Conservation (phyloP, 2,888 invertebrate genomes). For the Hofmannophila pseudospretella region DNA sequence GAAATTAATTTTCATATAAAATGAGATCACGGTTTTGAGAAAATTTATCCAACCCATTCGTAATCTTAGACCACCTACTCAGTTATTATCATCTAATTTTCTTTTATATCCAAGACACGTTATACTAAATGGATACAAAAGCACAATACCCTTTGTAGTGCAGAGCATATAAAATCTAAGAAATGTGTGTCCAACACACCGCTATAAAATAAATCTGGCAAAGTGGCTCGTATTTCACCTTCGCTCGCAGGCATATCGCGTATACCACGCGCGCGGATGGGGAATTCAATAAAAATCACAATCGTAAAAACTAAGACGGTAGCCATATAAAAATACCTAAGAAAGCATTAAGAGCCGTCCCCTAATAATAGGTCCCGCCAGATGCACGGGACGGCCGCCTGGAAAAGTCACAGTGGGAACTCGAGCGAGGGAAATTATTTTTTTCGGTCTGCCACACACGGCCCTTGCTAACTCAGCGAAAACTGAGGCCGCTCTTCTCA, state of each 20-base stretch:
- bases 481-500: conserved; percentile 53
- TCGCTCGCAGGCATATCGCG: conserved; percentile 54
- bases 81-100: too few species aligned
- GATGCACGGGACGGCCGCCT: conserved; percentile 74
- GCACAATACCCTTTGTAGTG: conserved; percentile 12
- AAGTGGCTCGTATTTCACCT: conserved; percentile 72
- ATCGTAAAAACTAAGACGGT: conserved; percentile 73
- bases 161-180: conserved; percentile 42
- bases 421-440: conserved; percentile 75
- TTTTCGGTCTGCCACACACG: conserved; percentile 77
- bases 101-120: too few species aligned
- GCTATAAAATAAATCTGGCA: conserved; percentile 69
- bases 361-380: conserved; percentile 76
- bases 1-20: too few species aligned
- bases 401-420: conserved; percentile 73
- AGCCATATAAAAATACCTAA: conserved; percentile 74
- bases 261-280: conserved; percentile 34
- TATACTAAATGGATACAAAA: too few species aligned
- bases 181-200: conserved; percentile 44
- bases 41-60: too few species aligned
- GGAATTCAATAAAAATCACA: conserved; percentile 75
- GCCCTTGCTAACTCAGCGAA: conserved; percentile 71
- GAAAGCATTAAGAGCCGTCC: conserved; percentile 73
- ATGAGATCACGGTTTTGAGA: too few species aligned
- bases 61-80: too few species aligned